These are phyloP conservation scores for Archocentrus centrarchus DNA, from an alignment of 2,113 vertebrate genomes.

Conservation along the genomic window DNA sequence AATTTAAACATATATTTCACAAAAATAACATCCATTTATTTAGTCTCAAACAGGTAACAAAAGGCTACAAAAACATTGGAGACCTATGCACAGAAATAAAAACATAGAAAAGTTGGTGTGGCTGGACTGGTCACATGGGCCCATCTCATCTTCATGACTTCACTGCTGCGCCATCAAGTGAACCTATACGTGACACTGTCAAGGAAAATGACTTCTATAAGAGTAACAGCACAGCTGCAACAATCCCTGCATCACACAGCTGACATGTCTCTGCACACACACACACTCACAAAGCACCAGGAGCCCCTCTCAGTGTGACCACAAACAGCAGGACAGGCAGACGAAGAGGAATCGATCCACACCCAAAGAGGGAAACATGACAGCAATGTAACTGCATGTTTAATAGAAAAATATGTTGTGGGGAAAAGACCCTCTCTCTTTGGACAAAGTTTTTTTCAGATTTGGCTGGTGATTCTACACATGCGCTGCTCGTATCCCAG, in stretches of 20 bases:
- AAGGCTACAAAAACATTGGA: slow-evolving; percentile 72
- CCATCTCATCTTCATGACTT: neutral
- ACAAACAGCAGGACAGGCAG: neutral
- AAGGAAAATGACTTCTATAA: slow-evolving; percentile 74
- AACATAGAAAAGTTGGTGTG: slow-evolving; percentile 52
- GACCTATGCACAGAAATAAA: slow-evolving; percentile 69
- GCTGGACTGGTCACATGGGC: slow-evolving; percentile 35
- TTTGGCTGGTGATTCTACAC: too few species aligned
- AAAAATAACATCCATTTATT: slow-evolving; percentile 81
- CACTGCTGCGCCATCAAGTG: slow-evolving; percentile 82
- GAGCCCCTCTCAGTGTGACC: neutral
- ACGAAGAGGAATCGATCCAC: too few species aligned
- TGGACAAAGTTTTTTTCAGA: too few species aligned
- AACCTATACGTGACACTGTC: slow-evolving; percentile 92
- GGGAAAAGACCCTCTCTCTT: too few species aligned
- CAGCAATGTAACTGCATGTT: too few species aligned
- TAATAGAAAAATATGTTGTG: too few species aligned
- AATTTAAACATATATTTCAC: slow-evolving; percentile 79
- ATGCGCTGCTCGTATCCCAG: too few species aligned
- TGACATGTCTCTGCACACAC: neutral
- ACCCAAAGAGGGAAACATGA: too few species aligned
- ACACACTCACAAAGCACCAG: too few species aligned
- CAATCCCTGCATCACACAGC: neutral
- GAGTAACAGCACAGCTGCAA: neutral
- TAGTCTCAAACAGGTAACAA: slow-evolving; percentile 70